Evolutionary conservation across 2,113 vertebrate species (phyloP), one percentile per base, ranked within the genome.

Genomic region (Potamarius usumacintae): DNA sequence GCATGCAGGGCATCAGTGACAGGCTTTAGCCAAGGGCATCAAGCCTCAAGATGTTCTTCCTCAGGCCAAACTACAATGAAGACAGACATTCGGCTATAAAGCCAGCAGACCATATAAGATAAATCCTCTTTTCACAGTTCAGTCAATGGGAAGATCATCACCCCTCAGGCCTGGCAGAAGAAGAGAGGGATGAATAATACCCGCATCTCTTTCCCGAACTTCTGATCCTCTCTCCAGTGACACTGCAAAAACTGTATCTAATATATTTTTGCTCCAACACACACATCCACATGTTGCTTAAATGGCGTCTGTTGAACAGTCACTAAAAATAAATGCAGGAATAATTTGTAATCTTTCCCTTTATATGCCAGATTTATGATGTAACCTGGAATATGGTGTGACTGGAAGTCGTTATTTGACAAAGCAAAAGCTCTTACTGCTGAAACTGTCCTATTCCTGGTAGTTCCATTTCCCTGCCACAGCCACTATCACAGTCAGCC

Each of bases 71-170:
- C 82, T 83, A 86, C 71, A 90, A 83, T 80, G 76, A 50, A 85
- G 71, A 87, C 87, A 82, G 79, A 83, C 85, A 82, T 79, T 80
- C 30, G n/a, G 72, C 76, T 86, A 80, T 74, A 85, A 87, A 88
- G 80, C 65, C 85, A 83, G 57, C 34, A 76, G 85, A 88, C 87
- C 89, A 58, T 88, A 69, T 82, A 69, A 86, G 76, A 90, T 77
- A 86, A 90, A 88, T 87, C 77, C 82, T 63, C 72, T 34, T 88
- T 53, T 34, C n/a, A 57, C 81, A 84, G 55, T 88, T 86, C 78
- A 84, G 65, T 88, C 62, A 79, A 87, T 88, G 82, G 79, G 82
- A 88, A 84, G 87, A 62, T 84, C 87, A 88, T 84, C 87, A 84
- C 50, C 82, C 82, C 72, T 83, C 52, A 84, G 82, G 87, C 72